These are phyloP conservation scores for Macropis europaea DNA, from an alignment of 2,888 invertebrate species.

Conservation along the genomic window DNA sequence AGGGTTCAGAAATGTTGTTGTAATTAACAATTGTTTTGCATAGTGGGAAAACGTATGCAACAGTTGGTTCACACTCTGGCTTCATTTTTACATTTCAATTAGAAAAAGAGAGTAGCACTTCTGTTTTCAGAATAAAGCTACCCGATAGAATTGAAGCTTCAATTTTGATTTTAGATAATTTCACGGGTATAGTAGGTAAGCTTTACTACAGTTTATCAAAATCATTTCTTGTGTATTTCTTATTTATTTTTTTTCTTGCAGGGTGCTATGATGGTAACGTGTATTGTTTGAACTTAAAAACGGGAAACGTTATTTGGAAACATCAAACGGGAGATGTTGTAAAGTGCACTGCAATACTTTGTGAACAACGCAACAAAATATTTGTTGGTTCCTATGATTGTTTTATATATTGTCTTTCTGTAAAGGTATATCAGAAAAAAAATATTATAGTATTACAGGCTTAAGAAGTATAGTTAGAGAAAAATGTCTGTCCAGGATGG, in stretches of 20 bases:
- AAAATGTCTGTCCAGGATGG: constrained; percentile 79
- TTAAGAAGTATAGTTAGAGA: neutral
- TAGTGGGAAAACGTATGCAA: constrained; percentile 76
- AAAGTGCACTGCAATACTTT: constrained; percentile 83
- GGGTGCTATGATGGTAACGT: constrained; percentile 88
- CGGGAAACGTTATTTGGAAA: constrained; percentile 83
- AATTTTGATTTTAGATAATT: constrained; percentile 79
- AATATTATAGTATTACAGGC: constrained; percentile 2
- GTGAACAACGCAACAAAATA: constrained; percentile 78
- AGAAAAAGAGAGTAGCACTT: constrained; percentile 81
- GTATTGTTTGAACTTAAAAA: constrained; percentile 83
- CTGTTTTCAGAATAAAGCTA: constrained; percentile 81
- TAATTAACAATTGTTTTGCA: constrained; percentile 21
- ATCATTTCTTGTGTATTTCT: neutral
- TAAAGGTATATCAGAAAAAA: constrained; percentile 79
- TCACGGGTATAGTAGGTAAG: constrained; percentile 85
- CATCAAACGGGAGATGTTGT: constrained; percentile 84
- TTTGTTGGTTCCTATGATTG: constrained; percentile 89
- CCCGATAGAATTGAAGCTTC: constrained; percentile 89
- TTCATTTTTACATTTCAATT: constrained; percentile 83
- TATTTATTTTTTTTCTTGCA: constrained; percentile 54
- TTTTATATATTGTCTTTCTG: constrained; percentile 83
- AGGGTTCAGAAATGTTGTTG: too few species aligned
- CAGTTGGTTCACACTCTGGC: constrained; percentile 89
- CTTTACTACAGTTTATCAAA: neutral